Evolutionary conservation across 2,888 invertebrate genomes (phyloP).

Genomic region (Rotaria sp.): DNA sequence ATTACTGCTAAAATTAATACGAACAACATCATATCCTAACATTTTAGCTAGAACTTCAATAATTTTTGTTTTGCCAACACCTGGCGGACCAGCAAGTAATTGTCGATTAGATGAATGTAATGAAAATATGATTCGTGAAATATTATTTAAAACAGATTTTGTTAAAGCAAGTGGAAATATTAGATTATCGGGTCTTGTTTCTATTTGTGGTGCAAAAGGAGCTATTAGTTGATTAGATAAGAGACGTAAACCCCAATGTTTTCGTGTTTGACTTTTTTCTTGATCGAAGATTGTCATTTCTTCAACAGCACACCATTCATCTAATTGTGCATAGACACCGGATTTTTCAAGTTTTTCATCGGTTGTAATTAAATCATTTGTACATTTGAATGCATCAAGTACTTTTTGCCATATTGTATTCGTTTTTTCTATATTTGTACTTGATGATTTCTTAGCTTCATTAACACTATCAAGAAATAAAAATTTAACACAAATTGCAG

Average conservation of each 20-base stretch:
- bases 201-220: not conserved
- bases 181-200: not conserved
- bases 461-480: not conserved
- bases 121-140: constrained; percentile 18
- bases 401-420: not conserved
- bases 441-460: not conserved
- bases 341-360: not conserved
- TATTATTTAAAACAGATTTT: not conserved
- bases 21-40: not conserved
- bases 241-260: not conserved
- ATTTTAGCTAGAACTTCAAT: constrained; percentile 17
- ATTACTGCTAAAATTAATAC: constrained; percentile 22
- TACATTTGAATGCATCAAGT: not conserved
- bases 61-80: constrained; percentile 14
- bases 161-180: not conserved
- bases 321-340: not conserved
- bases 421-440: not conserved
- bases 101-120: not conserved
- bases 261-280: not conserved
- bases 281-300: not conserved
- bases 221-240: not conserved
- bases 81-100: constrained; percentile 24
- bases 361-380: not conserved
- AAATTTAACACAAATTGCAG: not conserved
- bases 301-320: not conserved